Evolutionary conservation across 2,113 vertebrate species (phyloP).

Genomic region (Chascanopsetta lugubris): DNA sequence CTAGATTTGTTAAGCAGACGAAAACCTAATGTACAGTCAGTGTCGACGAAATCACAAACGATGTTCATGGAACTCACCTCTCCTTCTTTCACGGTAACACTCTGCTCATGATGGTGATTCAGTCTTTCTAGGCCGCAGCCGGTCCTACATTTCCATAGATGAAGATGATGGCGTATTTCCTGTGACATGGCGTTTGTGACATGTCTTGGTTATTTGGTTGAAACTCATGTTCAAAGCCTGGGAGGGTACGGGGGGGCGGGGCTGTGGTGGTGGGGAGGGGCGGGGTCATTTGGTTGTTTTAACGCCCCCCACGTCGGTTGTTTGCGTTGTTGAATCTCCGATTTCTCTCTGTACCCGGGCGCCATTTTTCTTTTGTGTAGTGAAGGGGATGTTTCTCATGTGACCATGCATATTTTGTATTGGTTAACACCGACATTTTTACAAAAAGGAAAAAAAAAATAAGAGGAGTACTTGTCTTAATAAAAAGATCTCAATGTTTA

Average conservation of each 20-base stretch:
- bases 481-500: constrained; percentile 86
- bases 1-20: constrained; percentile 80
- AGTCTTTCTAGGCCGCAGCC: constrained; percentile 66
- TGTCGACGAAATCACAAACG: constrained; percentile 67
- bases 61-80: constrained; percentile 67
- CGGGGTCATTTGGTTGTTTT: constrained; percentile 47
- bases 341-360: constrained; percentile 74
- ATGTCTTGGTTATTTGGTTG: constrained; percentile 69
- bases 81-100: constrained; percentile 59
- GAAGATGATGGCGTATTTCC: constrained; percentile 72
- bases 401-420: constrained; percentile 85
- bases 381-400: constrained; percentile 79
- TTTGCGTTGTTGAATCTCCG: constrained; percentile 71
- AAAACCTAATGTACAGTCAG: constrained; percentile 75
- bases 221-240: constrained; percentile 64
- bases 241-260: constrained; percentile 29
- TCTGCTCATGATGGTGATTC: constrained; percentile 66
- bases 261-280: not conserved
- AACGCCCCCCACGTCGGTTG: constrained; percentile 56
- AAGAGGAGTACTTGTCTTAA: constrained; percentile 87
- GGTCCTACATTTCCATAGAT: constrained; percentile 49
- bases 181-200: constrained; percentile 74
- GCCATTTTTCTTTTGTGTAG: constrained; percentile 76
- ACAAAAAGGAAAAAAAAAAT: constrained; percentile 81
- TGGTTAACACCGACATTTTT: constrained; percentile 86